A percentile compares a stretch with the other conserved stretches of the same genome.
Conservation (phyloP, 2,888 invertebrate genomes). For the Megamerina dolium region DNA sequence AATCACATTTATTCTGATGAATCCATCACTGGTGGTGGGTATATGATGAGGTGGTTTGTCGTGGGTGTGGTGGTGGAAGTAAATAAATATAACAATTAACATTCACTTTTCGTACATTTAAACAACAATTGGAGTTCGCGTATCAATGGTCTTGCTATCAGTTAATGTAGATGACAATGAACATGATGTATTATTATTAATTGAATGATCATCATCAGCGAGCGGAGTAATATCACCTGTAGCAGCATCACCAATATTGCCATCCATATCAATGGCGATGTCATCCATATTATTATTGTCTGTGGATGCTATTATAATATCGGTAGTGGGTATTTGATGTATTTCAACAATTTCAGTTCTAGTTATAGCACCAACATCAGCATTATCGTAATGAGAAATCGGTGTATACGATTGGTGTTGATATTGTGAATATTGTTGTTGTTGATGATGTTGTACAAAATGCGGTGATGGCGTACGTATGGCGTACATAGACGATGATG, state of each 20-base stretch:
- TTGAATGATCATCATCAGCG: constrained; percentile 25
- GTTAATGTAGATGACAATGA: constrained; percentile 43
- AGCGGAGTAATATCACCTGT: constrained; percentile 6
- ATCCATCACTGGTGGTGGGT: too few relatives aligned
- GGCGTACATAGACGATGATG: constrained; percentile 35
- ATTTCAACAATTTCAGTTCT: constrained; percentile 38
- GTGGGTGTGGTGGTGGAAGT: too few relatives aligned
- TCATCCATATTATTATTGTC: constrained; percentile 4
- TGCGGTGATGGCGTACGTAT: constrained; percentile 35
- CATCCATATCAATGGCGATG: constrained; percentile 8
- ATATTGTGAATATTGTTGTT: constrained; percentile 7
- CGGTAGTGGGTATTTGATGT: constrained; percentile 20
- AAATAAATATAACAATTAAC: too few relatives aligned
- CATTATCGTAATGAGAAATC: neutral
- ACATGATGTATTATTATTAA: constrained; percentile 43
- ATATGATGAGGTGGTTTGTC: too few relatives aligned
- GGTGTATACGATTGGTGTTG: constrained; percentile 2
- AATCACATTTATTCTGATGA: too few relatives aligned
- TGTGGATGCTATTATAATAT: constrained; percentile 1
- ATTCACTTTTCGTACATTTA: too few relatives aligned
- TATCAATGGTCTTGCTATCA: constrained; percentile 46
- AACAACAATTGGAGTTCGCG: constrained; percentile 46
- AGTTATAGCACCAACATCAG: constrained; percentile 24
- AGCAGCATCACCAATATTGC: constrained; percentile 19
- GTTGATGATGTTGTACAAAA: constrained; percentile 10